These are phyloP conservation scores for Lepidocyrtoides sp. DNA, from an alignment of 2,888 invertebrate genomes.

Conservation along the genomic window DNA sequence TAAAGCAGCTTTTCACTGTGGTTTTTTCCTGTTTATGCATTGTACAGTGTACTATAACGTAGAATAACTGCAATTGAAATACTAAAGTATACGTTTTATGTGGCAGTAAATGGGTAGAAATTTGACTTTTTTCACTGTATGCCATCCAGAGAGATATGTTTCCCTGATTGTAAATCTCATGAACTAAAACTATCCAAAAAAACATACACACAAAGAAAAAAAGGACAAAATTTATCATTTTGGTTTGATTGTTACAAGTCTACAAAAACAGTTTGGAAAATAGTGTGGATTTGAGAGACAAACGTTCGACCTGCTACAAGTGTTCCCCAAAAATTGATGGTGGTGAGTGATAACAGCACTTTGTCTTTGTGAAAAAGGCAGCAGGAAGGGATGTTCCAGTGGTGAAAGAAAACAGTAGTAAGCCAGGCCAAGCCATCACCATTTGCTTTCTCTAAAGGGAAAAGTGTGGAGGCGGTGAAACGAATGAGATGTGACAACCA, in stretches of 20 bases:
- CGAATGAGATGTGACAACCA: neutral
- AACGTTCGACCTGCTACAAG: slow-evolving; percentile 12
- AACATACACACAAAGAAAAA: too few relatives aligned
- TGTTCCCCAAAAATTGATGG: neutral
- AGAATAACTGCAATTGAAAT: too few relatives aligned
- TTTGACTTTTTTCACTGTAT: neutral
- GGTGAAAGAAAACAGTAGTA: neutral
- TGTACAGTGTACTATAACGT: too few relatives aligned
- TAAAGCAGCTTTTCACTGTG: too few relatives aligned
- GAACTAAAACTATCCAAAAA: too few relatives aligned
- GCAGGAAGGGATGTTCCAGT: neutral
- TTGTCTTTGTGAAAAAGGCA: neutral
- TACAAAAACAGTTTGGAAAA: neutral
- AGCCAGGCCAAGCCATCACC: too few relatives aligned
- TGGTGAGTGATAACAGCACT: neutral
- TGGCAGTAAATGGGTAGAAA: neutral
- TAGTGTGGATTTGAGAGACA: neutral
- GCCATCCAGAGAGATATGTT: too few relatives aligned
- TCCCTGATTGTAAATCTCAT: too few relatives aligned
- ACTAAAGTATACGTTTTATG: too few relatives aligned
- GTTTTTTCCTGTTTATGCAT: too few relatives aligned
- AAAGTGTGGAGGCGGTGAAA: neutral
- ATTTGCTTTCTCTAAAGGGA: neutral
- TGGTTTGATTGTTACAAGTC: neutral
- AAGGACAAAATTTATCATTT: too few relatives aligned